phyloP scores from a whole-genome alignment of 2,888 invertebrate genomes.

The Mythimna loreyi region DNA sequence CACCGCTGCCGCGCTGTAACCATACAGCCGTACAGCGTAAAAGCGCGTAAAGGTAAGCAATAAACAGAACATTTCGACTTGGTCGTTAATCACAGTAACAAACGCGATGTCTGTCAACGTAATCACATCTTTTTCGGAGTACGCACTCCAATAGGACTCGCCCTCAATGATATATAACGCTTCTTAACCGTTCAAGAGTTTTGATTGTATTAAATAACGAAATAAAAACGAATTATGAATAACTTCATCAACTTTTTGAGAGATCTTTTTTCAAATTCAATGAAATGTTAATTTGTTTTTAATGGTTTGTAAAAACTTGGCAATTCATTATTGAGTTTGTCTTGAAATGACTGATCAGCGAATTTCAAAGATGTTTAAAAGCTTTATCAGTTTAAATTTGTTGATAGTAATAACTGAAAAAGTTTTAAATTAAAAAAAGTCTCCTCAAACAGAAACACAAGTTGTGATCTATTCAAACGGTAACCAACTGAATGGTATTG shows the following conservation, averaged over 20 bases:
- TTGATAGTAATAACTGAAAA: constrained; percentile 13
- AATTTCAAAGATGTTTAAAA: neutral
- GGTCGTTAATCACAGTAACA: constrained; percentile 59
- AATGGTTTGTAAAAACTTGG: neutral
- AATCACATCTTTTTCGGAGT: constrained; percentile 60
- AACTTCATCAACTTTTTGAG: constrained; percentile 35
- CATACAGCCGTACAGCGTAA: constrained; percentile 34
- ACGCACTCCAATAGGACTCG: constrained; percentile 46
- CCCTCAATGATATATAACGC: constrained; percentile 53
- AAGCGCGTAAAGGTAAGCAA: constrained; percentile 58
- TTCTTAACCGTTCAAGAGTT: constrained; percentile 46
- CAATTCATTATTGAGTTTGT: neutral
- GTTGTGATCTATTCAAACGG: constrained; percentile 65
- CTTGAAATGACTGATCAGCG: neutral
- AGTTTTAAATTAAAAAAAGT: constrained; percentile 29
- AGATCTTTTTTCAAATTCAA: constrained; percentile 21
- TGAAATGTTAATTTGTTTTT: constrained; percentile 33
- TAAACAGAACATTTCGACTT: constrained; percentile 59
- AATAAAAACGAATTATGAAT: constrained; percentile 42
- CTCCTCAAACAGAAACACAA: constrained; percentile 58
- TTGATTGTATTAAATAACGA: constrained; percentile 36
- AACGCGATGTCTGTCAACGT: constrained; percentile 61
- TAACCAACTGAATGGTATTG: constrained; percentile 71
- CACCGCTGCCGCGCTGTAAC: constrained; percentile 44
- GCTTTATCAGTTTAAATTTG: neutral